Evolutionary conservation across 2,113 vertebrate species (phyloP), one percentile per base, ranked within the genome.

Genomic region (Callaeas wilsoni): DNA sequence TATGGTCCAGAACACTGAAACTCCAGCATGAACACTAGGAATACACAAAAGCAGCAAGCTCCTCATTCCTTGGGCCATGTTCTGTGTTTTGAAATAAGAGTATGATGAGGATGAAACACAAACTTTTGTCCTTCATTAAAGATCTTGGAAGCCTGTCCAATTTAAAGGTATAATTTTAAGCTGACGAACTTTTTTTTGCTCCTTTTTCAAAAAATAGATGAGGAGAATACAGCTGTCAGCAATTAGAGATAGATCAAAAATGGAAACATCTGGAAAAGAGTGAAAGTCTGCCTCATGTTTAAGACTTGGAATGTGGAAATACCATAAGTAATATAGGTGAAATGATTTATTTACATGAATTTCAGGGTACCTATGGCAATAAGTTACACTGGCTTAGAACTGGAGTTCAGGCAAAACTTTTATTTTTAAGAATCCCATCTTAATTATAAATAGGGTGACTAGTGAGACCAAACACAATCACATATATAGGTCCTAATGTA

Each of bases 151-250:
- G 6, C 4, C 13, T n/a, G 4, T 67, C 7, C 32, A 39, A 7
- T 3, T 26, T 56, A 90, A 88, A 79, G 29, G 18, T 70, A 16
- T 1, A 50, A 6, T 18, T 94, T 20, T 57, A 85, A 70, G 13
- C 4, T 22, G 52, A 50, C 37, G 41, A 0, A 0, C 0, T 8
- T 10, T 35, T 19, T 19, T 16, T 49, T 69, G 10, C 9, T 77
- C 3, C 6, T 65, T 21, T 88, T 86, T 94, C 15, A 42, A 13
- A 32, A 57, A 46, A 26, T 21, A 50, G 4, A 71, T 71, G 29
- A 70, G 35, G 35, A 67, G 13, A 81, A 87, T 69, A 77, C 32
- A 87, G 18, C 20, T 84, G 21, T 47, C 46, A 92, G 41, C 4
- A 22, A 73, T 42, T 68, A 81, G 18, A 64, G 25, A 46, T 10